Percentiles rank a stretch among this genome's conserved stretches.
Evolutionary conservation across 2,113 vertebrate genomes (phyloP).

Genomic region (Gavia stellata): DNA sequence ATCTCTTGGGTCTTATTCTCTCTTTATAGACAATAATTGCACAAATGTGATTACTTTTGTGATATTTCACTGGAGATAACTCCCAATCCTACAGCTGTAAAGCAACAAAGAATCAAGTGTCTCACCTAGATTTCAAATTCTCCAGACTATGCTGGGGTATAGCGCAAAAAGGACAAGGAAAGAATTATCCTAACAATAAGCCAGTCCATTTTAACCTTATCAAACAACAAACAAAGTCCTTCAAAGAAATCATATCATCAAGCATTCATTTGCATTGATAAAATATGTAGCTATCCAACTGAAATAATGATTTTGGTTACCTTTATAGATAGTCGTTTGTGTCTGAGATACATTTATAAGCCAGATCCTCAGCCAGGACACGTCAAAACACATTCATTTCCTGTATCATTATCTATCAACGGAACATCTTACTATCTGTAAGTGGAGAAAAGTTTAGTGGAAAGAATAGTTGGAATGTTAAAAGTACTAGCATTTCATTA

Average conservation of each 20-base stretch:
- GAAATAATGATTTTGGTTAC: background rate
- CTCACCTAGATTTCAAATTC: background rate
- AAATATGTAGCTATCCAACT: background rate
- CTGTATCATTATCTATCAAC: background rate
- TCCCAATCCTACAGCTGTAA: background rate
- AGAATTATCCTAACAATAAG: background rate
- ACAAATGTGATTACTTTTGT: background rate
- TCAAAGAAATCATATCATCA: background rate
- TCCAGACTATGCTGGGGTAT: background rate
- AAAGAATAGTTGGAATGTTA: background rate
- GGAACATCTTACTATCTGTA: background rate
- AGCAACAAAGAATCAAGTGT: background rate
- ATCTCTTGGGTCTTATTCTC: background rate
- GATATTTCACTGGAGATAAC: background rate
- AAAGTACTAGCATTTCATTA: slow-evolving; percentile 15
- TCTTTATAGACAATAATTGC: background rate
- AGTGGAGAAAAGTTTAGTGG: background rate
- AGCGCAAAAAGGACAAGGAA: background rate
- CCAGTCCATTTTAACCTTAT: background rate
- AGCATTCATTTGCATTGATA: background rate
- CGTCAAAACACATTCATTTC: background rate
- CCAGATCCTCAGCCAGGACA: background rate
- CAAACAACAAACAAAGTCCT: background rate
- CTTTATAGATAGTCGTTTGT: background rate
- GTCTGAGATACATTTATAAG: background rate